A percentile compares a stretch with the other conserved stretches of the same genome.
phyloP scores from a whole-genome alignment of 2,797 vertebrate species.

The Emydoidea blandingii region DNA sequence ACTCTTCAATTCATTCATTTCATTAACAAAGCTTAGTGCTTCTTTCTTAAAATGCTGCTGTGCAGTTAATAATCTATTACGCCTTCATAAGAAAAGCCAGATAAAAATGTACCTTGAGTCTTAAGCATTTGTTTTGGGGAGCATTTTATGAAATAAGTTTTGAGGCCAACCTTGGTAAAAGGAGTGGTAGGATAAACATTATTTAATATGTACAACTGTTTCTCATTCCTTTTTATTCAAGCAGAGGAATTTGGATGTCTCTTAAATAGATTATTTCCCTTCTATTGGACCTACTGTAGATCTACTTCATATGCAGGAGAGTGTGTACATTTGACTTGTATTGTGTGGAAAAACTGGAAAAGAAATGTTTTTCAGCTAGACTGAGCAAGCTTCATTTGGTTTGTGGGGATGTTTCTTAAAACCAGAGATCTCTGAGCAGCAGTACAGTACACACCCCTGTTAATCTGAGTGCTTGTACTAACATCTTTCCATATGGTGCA shows the following conservation, averaged over 20 bases:
- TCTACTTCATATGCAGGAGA: background rate
- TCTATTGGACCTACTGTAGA: background rate
- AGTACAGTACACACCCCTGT: background rate
- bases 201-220: conserved; percentile 11
- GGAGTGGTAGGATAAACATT: conserved; percentile 1
- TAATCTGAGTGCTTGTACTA: background rate
- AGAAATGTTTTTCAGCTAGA: background rate
- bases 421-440: background rate
- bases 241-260: conserved; percentile 24
- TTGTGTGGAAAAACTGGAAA: background rate
- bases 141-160: conserved; percentile 7
- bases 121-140: conserved; percentile 47
- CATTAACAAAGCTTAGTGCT: conserved; percentile 37
- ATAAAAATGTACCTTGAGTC: conserved; percentile 46
- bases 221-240: conserved; percentile 11
- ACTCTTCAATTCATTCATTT: conserved; percentile 52
- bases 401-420: background rate
- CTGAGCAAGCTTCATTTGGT: background rate
- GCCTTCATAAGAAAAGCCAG: conserved; percentile 42
- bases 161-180: conserved; percentile 30
- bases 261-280: conserved; percentile 2
- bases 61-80: conserved; percentile 33
- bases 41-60: conserved; percentile 45
- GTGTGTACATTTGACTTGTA: background rate
- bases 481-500: background rate